Evolutionary conservation across 2,888 invertebrate species (phyloP).

Genomic region (Ennomos quercinarius): DNA sequence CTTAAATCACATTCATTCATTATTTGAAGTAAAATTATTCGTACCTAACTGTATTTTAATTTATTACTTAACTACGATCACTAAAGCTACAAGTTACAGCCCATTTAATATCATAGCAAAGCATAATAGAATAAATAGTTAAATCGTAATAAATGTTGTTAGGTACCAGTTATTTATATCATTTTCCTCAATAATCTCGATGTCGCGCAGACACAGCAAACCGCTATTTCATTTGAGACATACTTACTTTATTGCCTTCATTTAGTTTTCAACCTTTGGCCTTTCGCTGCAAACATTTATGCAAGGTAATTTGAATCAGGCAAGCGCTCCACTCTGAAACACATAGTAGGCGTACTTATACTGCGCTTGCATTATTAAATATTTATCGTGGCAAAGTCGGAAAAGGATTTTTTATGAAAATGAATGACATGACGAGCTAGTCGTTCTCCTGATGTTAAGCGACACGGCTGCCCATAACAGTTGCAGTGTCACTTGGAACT

Average conservation of each 20-base stretch:
- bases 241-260: slow-evolving; percentile 40
- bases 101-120: slow-evolving; percentile 17
- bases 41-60: too few relatives aligned
- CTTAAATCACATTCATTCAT: too few relatives aligned
- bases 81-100: not conserved
- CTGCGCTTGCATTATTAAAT: slow-evolving; percentile 6
- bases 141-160: not conserved
- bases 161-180: slow-evolving; percentile 14
- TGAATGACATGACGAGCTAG: too few relatives aligned
- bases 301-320: slow-evolving; percentile 19
- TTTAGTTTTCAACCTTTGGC: slow-evolving; percentile 44
- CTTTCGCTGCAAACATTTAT: slow-evolving; percentile 29
- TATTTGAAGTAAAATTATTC: too few relatives aligned
- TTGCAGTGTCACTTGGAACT: too few relatives aligned
- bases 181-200: slow-evolving; percentile 35
- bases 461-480: too few relatives aligned
- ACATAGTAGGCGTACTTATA: not conserved
- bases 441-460: too few relatives aligned
- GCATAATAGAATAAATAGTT: too few relatives aligned
- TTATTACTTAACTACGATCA: slow-evolving; percentile 4
- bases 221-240: slow-evolving; percentile 37
- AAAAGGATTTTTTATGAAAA: too few relatives aligned
- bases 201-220: slow-evolving; percentile 26
- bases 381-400: slow-evolving; percentile 10
- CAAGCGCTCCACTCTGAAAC: slow-evolving; percentile 3